These are phyloP conservation scores for Tenthredo distinguenda DNA, from an alignment of 2,888 invertebrate genomes.

Conservation along the genomic window DNA sequence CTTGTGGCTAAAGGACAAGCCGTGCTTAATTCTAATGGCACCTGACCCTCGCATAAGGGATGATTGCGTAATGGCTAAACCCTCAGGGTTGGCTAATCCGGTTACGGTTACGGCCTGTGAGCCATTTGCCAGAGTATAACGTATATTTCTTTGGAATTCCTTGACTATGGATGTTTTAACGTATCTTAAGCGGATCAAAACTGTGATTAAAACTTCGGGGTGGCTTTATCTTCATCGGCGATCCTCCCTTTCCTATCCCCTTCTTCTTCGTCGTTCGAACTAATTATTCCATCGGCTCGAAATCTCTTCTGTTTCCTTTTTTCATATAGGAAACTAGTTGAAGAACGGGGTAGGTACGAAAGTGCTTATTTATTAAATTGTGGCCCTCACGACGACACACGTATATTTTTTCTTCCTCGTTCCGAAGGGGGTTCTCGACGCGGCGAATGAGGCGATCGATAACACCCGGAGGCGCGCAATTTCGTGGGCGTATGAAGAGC, in stretches of 20 bases:
- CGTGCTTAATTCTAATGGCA: conserved; percentile 31
- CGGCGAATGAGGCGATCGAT: conserved; percentile 27
- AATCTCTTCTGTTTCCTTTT: not conserved
- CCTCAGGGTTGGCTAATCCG: conserved; percentile 9
- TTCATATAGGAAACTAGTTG: not conserved
- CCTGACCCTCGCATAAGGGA: conserved; percentile 32
- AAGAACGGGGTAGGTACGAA: not conserved
- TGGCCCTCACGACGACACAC: conserved; percentile 45
- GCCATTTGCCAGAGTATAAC: conserved; percentile 12
- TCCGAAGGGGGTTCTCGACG: not conserved
- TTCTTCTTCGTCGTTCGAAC: not conserved
- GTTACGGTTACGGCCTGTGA: conserved; percentile 11
- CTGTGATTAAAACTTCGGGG: not conserved
- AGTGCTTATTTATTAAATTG: conserved; percentile 52
- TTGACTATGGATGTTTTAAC: not conserved
- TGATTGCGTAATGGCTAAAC: conserved; percentile 40
- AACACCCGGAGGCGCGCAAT: conserved; percentile 65
- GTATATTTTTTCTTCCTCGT: conserved; percentile 19
- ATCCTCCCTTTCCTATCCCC: not conserved
- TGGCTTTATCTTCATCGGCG: not conserved
- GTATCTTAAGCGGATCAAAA: not conserved
- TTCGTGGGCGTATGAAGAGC: conserved; percentile 72
- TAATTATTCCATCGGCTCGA: not conserved
- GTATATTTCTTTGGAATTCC: not conserved
- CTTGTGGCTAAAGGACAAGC: not conserved